Evolutionary conservation across 2,888 invertebrate species (phyloP), one percentile per base, ranked within the genome.

Genomic region (Thymelicus lineola): DNA sequence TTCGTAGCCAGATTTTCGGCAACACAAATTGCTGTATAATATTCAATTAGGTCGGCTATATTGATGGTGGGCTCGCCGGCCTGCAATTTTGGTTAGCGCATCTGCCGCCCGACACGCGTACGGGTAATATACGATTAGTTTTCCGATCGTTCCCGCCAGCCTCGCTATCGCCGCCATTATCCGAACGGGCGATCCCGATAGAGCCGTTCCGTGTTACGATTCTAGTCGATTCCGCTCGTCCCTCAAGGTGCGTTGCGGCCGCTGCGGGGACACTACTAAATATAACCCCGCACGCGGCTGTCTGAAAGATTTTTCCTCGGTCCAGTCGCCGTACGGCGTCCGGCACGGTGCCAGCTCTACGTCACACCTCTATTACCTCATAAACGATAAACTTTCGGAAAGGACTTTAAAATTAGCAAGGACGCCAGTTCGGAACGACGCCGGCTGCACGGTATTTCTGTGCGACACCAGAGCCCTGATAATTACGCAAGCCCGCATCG

Each of bases 351-450:
- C 92, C 94, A 94, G 88, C 78, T 50, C 80, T 75, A 86, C 92
- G 91, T 91, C 92, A 93, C 88, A 80, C 82, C 76, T 82, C 84
- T 79, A 83, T 91, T 91, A 92, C 91, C 91, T 93, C 93, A 92
- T 86, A 87, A 90, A 90, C 85, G 86, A 84, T 87, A 85, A 91
- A 90, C 85, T 91, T 88, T 90, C 82, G 86, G 89, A 88, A 92
- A 92, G 91, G 91, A 91, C 90, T 92, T 89, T 88, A 88, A 89
- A 93, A 88, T 89, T 89, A 91, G 93, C 92, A 93, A 93, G 93
- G 92, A 92, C 93, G 87, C 84, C 84, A 79, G 80, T 79, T 84
- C 82, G 82, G 75, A 74, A 81, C 80, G 80, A 76, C 78, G 77
- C 81, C 80, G 81, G 79, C 80, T 75, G 80, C 75, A 77, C 78